These are phyloP conservation scores for Dorcus parallelipipedus DNA, from an alignment of 2,888 invertebrate species.

Conservation along the genomic window DNA sequence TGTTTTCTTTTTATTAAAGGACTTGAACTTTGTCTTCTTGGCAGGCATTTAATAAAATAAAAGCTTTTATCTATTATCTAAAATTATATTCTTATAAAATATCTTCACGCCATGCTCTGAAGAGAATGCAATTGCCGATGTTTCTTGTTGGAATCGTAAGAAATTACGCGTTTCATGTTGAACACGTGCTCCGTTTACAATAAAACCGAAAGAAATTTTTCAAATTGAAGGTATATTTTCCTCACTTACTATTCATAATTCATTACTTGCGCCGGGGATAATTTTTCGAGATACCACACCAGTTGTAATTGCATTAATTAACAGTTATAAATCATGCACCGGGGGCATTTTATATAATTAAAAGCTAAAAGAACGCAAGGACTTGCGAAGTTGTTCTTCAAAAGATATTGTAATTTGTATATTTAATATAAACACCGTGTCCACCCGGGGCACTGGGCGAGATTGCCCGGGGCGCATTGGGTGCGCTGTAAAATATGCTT, in stretches of 20 bases:
- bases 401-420: slow-evolving; percentile 35
- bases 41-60: too few species aligned
- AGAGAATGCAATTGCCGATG: too few species aligned
- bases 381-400: slow-evolving; percentile 2
- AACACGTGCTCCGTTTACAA: neutral
- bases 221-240: too few species aligned
- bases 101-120: too few species aligned
- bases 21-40: too few species aligned
- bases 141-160: neutral
- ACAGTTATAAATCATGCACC: neutral
- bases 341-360: neutral
- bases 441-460: slow-evolving; percentile 44
- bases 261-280: neutral
- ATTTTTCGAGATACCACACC: neutral
- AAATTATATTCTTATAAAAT: too few species aligned
- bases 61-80: too few species aligned
- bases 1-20: too few species aligned
- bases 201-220: too few species aligned
- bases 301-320: neutral
- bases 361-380: neutral
- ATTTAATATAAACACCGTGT: slow-evolving; percentile 47
- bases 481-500: slow-evolving; percentile 46
- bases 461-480: slow-evolving; percentile 39
- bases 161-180: neutral
- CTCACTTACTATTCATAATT: too few species aligned